These are phyloP conservation scores for Lagopus leucura DNA, from an alignment of 2,113 vertebrate species.

Conservation along the genomic window DNA sequence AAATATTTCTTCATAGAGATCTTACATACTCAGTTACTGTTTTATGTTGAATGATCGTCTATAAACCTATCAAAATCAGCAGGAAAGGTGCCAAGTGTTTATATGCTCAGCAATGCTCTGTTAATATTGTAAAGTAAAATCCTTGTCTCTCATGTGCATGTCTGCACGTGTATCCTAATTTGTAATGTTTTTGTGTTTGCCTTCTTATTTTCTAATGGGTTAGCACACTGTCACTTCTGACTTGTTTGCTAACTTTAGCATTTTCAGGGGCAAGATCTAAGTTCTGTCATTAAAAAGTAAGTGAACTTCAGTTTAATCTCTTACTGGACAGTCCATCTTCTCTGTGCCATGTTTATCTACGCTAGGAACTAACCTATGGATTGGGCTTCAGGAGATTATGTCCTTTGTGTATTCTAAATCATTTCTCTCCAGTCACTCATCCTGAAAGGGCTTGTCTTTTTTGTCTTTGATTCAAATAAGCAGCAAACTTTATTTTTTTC, in stretches of 20 bases:
- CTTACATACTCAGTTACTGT: not conserved
- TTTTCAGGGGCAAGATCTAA: not conserved
- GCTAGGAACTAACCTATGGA: accelerated
- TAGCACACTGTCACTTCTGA: not conserved
- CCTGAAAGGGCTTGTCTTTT: not conserved
- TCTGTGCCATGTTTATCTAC: not conserved
- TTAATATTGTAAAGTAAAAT: not conserved
- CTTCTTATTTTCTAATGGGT: accelerated
- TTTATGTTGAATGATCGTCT: not conserved
- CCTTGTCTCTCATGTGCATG: not conserved
- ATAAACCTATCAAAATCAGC: not conserved
- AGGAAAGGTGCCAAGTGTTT: not conserved
- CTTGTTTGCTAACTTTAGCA: not conserved
- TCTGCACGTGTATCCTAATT: not conserved
- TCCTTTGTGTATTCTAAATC: not conserved
- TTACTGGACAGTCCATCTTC: not conserved
- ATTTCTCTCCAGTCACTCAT: not conserved
- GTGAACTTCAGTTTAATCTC: not conserved
- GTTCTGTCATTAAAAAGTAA: not conserved
- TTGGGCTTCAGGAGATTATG: not conserved
- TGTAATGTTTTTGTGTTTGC: not conserved
- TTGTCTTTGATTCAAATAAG: not conserved
- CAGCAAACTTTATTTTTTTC: not conserved
- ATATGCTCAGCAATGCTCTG: not conserved
- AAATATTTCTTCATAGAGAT: not conserved